phyloP scores from a whole-genome alignment of 92 coral and sea anemone species.

The Epizoanthus fatuus region DNA sequence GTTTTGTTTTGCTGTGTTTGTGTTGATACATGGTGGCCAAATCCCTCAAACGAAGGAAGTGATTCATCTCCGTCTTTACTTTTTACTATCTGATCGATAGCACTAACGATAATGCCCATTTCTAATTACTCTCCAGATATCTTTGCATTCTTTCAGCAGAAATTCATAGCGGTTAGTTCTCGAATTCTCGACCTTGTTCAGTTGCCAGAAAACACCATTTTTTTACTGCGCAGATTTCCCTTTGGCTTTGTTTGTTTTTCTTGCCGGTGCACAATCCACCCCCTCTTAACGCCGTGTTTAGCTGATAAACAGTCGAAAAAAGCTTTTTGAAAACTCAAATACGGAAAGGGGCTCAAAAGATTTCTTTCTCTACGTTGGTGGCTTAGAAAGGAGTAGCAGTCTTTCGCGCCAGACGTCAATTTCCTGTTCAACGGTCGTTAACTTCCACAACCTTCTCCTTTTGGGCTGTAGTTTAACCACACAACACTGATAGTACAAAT shows the following conservation, averaged over 20 bases:
- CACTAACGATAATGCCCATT: not conserved
- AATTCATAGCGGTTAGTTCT: not conserved
- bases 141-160: not conserved
- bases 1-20: slow-evolving; percentile 41
- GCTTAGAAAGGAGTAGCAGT: not conserved
- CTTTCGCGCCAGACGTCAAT: slow-evolving; percentile 14
- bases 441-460: not conserved
- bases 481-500: not conserved
- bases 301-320: slow-evolving; percentile 12
- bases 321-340: not conserved
- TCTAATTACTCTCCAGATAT: not conserved
- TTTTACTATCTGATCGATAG: slow-evolving; percentile 3
- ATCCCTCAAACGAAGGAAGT: not conserved
- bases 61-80: not conserved
- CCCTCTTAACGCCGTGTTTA: not conserved
- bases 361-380: slow-evolving; percentile 16
- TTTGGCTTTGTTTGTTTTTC: not conserved
- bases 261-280: not conserved
- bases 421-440: slow-evolving; percentile 11
- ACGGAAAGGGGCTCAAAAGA: not conserved
- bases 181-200: not conserved
- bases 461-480: slow-evolving; percentile 14
- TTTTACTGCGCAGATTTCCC: not conserved
- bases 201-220: not conserved
- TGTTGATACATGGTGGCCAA: slow-evolving; percentile 1